Evolutionary conservation across 1,140 invertebrate species (phyloP).

Genomic region (Drosophila kikkawai): DNA sequence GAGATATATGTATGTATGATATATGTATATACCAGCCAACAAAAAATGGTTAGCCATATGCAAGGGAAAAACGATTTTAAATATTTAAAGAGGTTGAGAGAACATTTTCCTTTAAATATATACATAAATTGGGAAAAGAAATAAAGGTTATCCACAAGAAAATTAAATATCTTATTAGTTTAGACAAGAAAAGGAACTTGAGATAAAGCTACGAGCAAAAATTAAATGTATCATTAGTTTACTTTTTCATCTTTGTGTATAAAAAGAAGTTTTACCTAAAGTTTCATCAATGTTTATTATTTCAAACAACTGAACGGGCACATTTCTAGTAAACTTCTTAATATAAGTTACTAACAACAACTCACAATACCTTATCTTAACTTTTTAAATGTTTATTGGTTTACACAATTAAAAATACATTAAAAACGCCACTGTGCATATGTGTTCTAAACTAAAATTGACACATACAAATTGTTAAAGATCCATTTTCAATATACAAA

Average conservation of each 20-base stretch:
- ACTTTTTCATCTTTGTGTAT: background rate
- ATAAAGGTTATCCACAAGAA: background rate
- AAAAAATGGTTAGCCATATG: background rate
- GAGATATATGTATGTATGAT: background rate
- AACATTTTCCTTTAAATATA: background rate
- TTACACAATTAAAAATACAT: background rate
- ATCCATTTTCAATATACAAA: slow-evolving; percentile 38
- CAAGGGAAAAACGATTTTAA: background rate
- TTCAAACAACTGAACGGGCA: too few relatives aligned
- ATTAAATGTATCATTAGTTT: too few relatives aligned
- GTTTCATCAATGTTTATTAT: too few relatives aligned
- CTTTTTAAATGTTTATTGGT: background rate
- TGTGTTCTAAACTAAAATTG: background rate
- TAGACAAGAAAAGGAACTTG: background rate
- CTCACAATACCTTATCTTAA: too few relatives aligned
- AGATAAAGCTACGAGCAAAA: too few relatives aligned
- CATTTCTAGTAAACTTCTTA: too few relatives aligned
- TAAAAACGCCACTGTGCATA: background rate
- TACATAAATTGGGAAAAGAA: background rate
- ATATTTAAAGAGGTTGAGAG: too few relatives aligned
- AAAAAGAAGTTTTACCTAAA: too few relatives aligned
- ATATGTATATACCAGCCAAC: too few relatives aligned
- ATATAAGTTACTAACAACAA: too few relatives aligned
- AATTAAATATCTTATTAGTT: background rate
- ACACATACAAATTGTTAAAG: slow-evolving; percentile 14